These are phyloP conservation scores for Enteromius viviparus DNA, from an alignment of 2,797 vertebrate genomes.

Conservation along the genomic window DNA sequence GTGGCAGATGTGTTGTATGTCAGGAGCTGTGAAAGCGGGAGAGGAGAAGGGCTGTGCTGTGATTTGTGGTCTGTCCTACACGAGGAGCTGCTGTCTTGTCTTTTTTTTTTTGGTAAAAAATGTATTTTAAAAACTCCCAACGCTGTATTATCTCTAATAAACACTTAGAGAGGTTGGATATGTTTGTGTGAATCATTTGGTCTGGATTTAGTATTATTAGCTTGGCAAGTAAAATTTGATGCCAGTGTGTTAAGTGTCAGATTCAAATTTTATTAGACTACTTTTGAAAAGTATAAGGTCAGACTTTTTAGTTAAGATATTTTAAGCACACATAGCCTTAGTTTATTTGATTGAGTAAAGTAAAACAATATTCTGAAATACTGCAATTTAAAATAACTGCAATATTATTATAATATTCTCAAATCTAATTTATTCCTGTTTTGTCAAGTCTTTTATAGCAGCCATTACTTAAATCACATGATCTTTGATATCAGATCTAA, in stretches of 20 bases:
- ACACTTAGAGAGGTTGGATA: conserved; percentile 69
- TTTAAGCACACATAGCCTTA: too few species aligned
- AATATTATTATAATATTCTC: background rate
- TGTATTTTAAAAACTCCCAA: conserved; percentile 59
- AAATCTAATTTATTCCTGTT: background rate
- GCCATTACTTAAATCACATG: background rate
- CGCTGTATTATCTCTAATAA: conserved; percentile 80
- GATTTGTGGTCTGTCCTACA: conserved; percentile 53
- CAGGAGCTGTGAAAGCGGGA: conserved; percentile 22
- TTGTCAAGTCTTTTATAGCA: background rate
- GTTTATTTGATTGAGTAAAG: background rate
- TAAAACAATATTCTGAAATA: background rate
- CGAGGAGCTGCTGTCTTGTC: conserved; percentile 65
- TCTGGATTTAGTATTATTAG: background rate
- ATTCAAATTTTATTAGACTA: background rate
- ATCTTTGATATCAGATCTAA: background rate
- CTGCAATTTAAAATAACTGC: background rate
- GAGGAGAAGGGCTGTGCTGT: conserved; percentile 42
- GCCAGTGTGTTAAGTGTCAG: background rate
- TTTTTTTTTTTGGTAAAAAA: conserved; percentile 67
- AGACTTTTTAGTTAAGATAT: background rate
- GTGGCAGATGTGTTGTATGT: conserved; percentile 32
- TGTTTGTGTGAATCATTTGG: conserved; percentile 28
- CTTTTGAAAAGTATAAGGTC: background rate
- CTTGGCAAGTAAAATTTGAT: background rate